phyloP scores from a whole-genome alignment of 2,888 invertebrate genomes.

The Argyresthia goedartella region DNA sequence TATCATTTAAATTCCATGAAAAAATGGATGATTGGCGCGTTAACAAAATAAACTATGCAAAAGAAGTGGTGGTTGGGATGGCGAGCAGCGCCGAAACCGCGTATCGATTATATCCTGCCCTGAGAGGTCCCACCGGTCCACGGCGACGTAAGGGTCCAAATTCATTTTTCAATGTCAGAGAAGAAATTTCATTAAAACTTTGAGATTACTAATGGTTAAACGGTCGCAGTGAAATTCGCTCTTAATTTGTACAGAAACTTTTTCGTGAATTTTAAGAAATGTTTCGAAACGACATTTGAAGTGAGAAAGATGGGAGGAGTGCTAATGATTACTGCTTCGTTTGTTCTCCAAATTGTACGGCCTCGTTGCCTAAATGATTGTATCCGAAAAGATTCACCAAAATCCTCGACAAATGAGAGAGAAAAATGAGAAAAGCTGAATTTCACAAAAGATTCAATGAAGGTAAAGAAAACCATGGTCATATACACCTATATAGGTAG shows the following conservation, averaged over 20 bases:
- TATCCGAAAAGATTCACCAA: not conserved
- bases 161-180: constrained; percentile 69
- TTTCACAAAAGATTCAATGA: too few relatives aligned
- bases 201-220: constrained; percentile 69
- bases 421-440: too few relatives aligned
- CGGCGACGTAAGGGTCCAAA: constrained; percentile 43
- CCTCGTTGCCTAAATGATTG: not conserved
- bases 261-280: constrained; percentile 58
- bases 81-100: constrained; percentile 23
- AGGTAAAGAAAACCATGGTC: too few relatives aligned
- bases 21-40: constrained; percentile 2
- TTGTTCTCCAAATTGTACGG: not conserved
- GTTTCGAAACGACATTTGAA: constrained; percentile 61
- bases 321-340: constrained; percentile 39
- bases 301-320: constrained; percentile 55
- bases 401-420: not conserved
- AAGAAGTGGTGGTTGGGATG: constrained; percentile 18
- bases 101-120: constrained; percentile 33
- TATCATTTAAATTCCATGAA: not conserved
- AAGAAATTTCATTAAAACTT: constrained; percentile 71
- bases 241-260: constrained; percentile 68
- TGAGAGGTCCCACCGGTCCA: constrained; percentile 38
- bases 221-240: constrained; percentile 67
- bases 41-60: constrained; percentile 18
- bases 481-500: not conserved